Percentiles rank a stretch among this genome's conserved stretches.
Conservation (phyloP, 1,140 invertebrate species). For the Doryteuthis pealeii region DNA sequence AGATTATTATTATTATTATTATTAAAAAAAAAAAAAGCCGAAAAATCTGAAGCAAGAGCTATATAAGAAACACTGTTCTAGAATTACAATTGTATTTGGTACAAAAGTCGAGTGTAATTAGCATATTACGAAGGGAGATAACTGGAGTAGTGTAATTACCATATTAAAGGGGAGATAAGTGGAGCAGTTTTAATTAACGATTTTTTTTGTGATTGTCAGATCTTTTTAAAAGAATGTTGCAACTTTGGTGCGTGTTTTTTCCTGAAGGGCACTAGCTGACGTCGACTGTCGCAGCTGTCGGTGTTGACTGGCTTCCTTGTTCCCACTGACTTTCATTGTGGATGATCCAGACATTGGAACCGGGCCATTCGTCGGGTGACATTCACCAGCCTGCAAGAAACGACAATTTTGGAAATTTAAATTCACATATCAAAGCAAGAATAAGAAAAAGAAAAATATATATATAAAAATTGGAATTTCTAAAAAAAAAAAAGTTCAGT, state of each 20-base stretch:
- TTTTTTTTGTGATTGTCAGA: background rate
- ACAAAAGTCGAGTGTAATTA: too few species aligned
- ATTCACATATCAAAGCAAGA: background rate
- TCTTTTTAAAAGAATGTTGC: conserved; percentile 1
- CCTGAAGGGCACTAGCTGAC: conserved; percentile 5
- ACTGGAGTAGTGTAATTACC: too few species aligned
- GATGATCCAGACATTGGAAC: background rate
- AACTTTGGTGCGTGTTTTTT: conserved; percentile 8
- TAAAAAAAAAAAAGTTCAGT: background rate
- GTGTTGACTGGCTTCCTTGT: background rate
- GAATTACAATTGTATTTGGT: too few species aligned
- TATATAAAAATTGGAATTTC: background rate
- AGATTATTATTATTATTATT: too few species aligned
- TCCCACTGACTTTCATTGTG: background rate
- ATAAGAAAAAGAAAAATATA: background rate
- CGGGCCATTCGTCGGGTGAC: background rate
- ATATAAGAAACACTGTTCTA: too few species aligned
- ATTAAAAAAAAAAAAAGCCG: too few species aligned
- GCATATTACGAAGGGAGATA: too few species aligned
- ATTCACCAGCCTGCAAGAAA: background rate
- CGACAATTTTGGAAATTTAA: too few species aligned
- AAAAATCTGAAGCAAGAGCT: too few species aligned
- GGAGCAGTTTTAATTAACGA: too few species aligned
- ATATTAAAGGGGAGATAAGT: too few species aligned
- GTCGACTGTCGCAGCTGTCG: background rate